These are phyloP conservation scores for Mimumesa dahlbomi DNA, from an alignment of 2,888 invertebrate species.

Conservation along the genomic window DNA sequence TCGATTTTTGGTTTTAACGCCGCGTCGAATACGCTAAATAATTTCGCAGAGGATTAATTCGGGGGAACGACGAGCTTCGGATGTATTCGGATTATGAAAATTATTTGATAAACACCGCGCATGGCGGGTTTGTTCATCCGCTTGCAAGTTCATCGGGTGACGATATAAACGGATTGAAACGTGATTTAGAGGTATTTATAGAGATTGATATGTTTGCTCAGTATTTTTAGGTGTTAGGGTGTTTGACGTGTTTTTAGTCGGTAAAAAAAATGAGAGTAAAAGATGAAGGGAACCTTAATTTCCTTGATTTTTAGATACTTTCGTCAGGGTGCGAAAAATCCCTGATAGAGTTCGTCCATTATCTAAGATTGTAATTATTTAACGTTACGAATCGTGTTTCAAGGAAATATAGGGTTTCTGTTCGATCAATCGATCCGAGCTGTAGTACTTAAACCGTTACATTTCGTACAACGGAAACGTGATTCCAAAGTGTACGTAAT, in stretches of 20 bases:
- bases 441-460: background rate
- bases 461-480: background rate
- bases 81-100: too few relatives aligned
- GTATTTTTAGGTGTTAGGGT: background rate
- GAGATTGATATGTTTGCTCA: background rate
- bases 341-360: background rate
- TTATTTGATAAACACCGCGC: too few relatives aligned
- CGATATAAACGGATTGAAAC: background rate
- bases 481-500: too few relatives aligned
- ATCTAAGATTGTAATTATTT: background rate
- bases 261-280: too few relatives aligned
- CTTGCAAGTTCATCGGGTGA: background rate
- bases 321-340: background rate
- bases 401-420: background rate
- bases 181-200: background rate
- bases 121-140: too few relatives aligned
- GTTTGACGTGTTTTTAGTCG: too few relatives aligned
- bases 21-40: background rate
- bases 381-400: background rate
- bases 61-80: too few relatives aligned
- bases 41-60: background rate
- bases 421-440: conserved; percentile 5
- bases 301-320: background rate
- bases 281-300: too few relatives aligned
- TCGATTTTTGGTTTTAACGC: background rate